These are phyloP conservation scores for Psococerastis gibbosa DNA, from an alignment of 2,888 invertebrate genomes.

Conservation along the genomic window DNA sequence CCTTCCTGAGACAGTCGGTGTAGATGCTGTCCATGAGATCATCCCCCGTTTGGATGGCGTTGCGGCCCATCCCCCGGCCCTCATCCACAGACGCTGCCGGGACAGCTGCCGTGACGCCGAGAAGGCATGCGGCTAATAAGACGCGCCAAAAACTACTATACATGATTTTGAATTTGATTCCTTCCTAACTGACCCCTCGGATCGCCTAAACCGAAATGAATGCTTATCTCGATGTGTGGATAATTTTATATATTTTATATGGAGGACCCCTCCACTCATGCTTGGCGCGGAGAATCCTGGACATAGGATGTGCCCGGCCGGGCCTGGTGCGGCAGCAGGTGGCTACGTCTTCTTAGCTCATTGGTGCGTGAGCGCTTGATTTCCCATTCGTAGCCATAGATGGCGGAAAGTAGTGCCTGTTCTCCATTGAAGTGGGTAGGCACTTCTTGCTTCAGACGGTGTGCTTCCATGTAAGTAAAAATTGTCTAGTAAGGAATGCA, in stretches of 20 bases:
- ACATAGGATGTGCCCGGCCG: too few relatives aligned
- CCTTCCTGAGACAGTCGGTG: slow-evolving; percentile 61
- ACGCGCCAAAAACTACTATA: slow-evolving; percentile 7
- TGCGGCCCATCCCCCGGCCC: slow-evolving; percentile 28
- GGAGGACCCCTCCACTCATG: background rate
- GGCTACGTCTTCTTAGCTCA: background rate
- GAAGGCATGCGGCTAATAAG: slow-evolving; percentile 20
- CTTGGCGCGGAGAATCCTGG: too few relatives aligned
- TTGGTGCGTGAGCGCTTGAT: background rate
- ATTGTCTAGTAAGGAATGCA: too few relatives aligned
- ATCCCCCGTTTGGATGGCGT: slow-evolving; percentile 47
- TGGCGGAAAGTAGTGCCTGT: too few relatives aligned
- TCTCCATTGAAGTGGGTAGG: too few relatives aligned
- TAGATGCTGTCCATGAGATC: slow-evolving; percentile 61
- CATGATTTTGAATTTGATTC: background rate
- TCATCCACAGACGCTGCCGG: slow-evolving; percentile 55
- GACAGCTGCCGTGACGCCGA: slow-evolving; percentile 31
- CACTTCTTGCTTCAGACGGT: too few relatives aligned
- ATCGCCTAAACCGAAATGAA: background rate
- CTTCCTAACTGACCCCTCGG: background rate
- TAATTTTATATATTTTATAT: background rate
- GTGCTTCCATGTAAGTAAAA: too few relatives aligned
- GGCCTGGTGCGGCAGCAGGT: too few relatives aligned
- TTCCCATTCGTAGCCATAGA: background rate
- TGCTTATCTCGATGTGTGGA: background rate